phyloP scores from a whole-genome alignment of 1,140 invertebrate species.

The Drosophila carrolli region DNA sequence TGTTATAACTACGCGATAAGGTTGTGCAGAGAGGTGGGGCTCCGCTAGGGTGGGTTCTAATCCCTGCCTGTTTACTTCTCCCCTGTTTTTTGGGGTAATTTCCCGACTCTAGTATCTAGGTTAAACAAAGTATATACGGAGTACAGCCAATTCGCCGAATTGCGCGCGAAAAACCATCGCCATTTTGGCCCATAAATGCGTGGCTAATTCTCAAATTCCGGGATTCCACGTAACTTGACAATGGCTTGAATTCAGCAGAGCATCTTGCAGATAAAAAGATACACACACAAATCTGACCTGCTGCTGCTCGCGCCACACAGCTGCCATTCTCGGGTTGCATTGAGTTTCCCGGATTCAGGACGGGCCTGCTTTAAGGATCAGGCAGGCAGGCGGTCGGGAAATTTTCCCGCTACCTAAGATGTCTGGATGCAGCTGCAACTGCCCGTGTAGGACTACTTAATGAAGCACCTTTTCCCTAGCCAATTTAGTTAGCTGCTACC shows the following conservation, averaged over 20 bases:
- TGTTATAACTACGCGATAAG: constrained; percentile 39
- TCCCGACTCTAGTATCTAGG: constrained; percentile 29
- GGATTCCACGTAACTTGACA: constrained; percentile 15
- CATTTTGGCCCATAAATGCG: constrained; percentile 52
- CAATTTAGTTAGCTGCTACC: constrained; percentile 62
- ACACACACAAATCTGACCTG: constrained; percentile 63
- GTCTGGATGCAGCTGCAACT: constrained; percentile 52
- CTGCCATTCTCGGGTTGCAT: constrained; percentile 50
- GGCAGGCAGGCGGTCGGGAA: constrained; percentile 9
- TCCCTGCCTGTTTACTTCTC: constrained; percentile 20
- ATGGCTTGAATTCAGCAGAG: constrained; percentile 16
- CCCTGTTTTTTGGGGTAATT: constrained; percentile 12
- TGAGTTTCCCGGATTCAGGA: constrained; percentile 50
- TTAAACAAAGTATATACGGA: constrained; percentile 16
- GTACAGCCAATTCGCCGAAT: constrained; percentile 42
- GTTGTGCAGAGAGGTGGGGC: constrained; percentile 8
- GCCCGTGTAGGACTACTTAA: constrained; percentile 66
- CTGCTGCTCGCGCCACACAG: constrained; percentile 57
- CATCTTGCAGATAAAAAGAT: constrained; percentile 12
- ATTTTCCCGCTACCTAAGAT: constrained; percentile 61
- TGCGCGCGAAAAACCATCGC: constrained; percentile 48
- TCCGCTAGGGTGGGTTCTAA: constrained; percentile 29
- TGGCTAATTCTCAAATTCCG: constrained; percentile 30
- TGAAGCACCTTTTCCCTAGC: constrained; percentile 41
- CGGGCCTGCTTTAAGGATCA: constrained; percentile 61